Conservation (phyloP, 2,888 invertebrate genomes). For the Colletes collaris region DNA sequence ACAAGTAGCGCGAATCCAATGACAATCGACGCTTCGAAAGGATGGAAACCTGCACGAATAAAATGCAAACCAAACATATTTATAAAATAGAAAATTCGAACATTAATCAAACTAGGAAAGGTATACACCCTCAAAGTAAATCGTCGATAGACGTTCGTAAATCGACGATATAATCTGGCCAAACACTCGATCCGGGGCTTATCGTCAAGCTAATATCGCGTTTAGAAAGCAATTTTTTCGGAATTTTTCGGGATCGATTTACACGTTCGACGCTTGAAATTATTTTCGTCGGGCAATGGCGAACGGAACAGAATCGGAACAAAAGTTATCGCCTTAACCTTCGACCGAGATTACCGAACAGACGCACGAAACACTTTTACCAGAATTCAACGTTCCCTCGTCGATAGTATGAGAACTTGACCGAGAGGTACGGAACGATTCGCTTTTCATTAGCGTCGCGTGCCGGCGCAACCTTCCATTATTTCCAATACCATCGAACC, state of each 20-base stretch:
- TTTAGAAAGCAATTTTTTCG: constrained; percentile 25
- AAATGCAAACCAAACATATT: not conserved
- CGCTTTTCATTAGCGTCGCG: constrained; percentile 12
- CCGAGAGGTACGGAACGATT: not conserved
- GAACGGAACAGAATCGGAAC: not conserved
- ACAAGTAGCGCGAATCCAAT: constrained; percentile 38
- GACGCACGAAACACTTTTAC: not conserved
- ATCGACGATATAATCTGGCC: no score
- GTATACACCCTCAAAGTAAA: not conserved
- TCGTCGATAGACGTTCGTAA: not conserved
- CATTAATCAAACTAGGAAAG: no score
- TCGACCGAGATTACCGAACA: not conserved
- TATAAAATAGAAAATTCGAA: no score
- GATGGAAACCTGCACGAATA: constrained; percentile 18
- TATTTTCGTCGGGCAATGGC: not conserved
- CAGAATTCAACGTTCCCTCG: not conserved
- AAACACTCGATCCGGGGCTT: constrained; percentile 9
- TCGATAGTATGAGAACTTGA: constrained; percentile 1
- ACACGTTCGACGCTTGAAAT: not conserved
- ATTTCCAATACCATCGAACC: constrained; percentile 3
- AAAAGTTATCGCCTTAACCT: not conserved
- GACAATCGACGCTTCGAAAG: constrained; percentile 40
- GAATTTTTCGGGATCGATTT: constrained; percentile 5
- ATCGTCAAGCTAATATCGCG: constrained; percentile 28
- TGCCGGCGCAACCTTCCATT: constrained; percentile 8